Evolutionary conservation across 2,888 invertebrate genomes (phyloP), one percentile per base, ranked within the genome.

Genomic region (Agriopis leucophaearia): DNA sequence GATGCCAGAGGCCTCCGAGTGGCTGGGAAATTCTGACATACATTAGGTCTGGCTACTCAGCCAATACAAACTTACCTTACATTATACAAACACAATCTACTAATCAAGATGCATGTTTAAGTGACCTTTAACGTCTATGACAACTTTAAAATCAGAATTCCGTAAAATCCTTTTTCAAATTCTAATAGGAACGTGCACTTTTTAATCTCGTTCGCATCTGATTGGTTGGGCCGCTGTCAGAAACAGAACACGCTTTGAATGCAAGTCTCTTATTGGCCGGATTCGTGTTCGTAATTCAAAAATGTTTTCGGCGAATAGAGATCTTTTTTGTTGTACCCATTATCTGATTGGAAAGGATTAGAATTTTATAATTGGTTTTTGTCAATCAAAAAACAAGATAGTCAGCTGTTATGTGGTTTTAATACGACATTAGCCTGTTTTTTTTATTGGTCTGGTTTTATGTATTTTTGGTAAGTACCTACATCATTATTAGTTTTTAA

Each of bases 221-320:
- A 92, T 93, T 92, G 90, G 92, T 82, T 81, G 82, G 84, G 80
- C 82, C 80, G 86, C 91, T 92, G 93, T 93, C 93, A 92, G 79
- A 82, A 84, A 81, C 93, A 93, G 89, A 86, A 83, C 82, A 83
- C 84, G 82, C 82, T 83, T 88, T 88, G 88, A 89, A 90, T 89
- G 88, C 89, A 88, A 81, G 83, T 81, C 83, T 81, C 82, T 82
- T 85, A 90, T 90, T 90, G 89, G 90, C 74, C 78, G 74, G 75
- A 73, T 77, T 77, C 76, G 74, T 77, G 81, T 86, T 88, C 82
- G 80, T 82, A 87, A 84, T 85, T 85, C 74, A 78, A 86, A 83
- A 83, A 64, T 57, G 78, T 78, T 83, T 83, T 82, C 76, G 73
- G 75, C 78, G 78, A 80, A 79, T 78, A 73, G 74, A 77, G 69